phyloP scores from a whole-genome alignment of 1,140 invertebrate genomes.

The Akabosia matsudoensis region DNA sequence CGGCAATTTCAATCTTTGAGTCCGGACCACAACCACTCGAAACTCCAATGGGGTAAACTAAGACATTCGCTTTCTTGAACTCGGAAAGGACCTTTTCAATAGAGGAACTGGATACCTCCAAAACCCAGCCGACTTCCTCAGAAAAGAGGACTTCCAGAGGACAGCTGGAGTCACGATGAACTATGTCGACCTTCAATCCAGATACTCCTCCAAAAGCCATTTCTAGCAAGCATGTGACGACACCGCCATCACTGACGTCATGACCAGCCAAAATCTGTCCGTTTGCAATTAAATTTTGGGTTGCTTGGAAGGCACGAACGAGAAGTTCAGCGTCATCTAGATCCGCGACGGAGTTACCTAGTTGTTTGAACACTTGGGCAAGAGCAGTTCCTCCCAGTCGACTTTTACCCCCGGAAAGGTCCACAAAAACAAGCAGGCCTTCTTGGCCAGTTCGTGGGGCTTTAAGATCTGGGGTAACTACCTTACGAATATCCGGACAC shows the following conservation, averaged over 20 bases:
- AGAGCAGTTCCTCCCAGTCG: slow-evolving; percentile 86
- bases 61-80: slow-evolving; percentile 62
- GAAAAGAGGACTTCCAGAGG: slow-evolving; percentile 72
- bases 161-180: slow-evolving; percentile 55
- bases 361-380: slow-evolving; percentile 82
- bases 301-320: slow-evolving; percentile 71
- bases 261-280: slow-evolving; percentile 80
- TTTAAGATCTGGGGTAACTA: slow-evolving; percentile 86
- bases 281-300: slow-evolving; percentile 77
- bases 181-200: slow-evolving; percentile 68
- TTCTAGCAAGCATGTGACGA: slow-evolving; percentile 84
- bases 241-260: slow-evolving; percentile 93
- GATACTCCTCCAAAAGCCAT: slow-evolving; percentile 91
- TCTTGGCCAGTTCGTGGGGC: slow-evolving; percentile 57
- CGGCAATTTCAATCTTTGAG: slow-evolving; percentile 61
- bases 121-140: slow-evolving; percentile 88
- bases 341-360: slow-evolving; percentile 78
- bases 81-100: slow-evolving; percentile 59
- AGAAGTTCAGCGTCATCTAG: slow-evolving; percentile 67
- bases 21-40: slow-evolving; percentile 64
- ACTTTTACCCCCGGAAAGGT: slow-evolving; percentile 62
- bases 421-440: slow-evolving; percentile 65
- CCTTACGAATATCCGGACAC: slow-evolving; percentile 75
- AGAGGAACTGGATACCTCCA: slow-evolving; percentile 68
- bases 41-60: slow-evolving; percentile 70